Evolutionary conservation across 2,113 vertebrate species (phyloP).

Genomic region (Rhinopomastus cyanomelas): DNA sequence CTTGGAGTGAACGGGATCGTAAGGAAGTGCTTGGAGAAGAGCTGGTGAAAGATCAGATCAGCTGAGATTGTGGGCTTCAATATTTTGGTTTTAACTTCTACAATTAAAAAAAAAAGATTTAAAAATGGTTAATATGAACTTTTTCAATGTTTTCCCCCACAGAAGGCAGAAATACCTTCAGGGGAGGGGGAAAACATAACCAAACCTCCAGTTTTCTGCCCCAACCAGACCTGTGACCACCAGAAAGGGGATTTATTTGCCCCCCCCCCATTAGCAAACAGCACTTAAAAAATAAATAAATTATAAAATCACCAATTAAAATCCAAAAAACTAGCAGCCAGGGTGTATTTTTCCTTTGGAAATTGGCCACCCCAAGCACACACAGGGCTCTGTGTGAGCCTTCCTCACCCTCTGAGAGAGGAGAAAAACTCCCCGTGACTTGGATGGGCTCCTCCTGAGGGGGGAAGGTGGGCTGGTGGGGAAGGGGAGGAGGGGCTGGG

Average conservation of each 20-base stretch:
- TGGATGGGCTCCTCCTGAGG: not conserved
- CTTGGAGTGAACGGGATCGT: rapidly evolving
- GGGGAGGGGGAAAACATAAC: not conserved
- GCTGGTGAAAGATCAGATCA: not conserved
- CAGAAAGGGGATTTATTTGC: not conserved
- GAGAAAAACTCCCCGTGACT: not conserved
- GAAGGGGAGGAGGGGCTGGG: too few species aligned
- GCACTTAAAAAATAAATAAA: not conserved
- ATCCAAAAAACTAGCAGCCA: not conserved
- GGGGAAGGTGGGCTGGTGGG: not conserved
- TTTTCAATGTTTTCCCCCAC: not conserved
- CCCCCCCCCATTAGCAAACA: not conserved
- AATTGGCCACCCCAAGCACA: slow-evolving; percentile 46
- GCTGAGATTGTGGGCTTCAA: not conserved
- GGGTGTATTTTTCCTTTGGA: slow-evolving; percentile 61
- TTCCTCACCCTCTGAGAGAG: slow-evolving; percentile 14
- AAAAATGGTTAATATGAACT: not conserved
- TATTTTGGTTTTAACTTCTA: not conserved
- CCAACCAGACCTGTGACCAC: not conserved
- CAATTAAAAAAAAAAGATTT: too few species aligned
- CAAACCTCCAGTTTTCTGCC: not conserved
- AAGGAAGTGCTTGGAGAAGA: not conserved
- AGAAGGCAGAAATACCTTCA: not conserved
- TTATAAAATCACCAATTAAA: not conserved
- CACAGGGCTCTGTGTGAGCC: slow-evolving; percentile 53